phyloP scores from a whole-genome alignment of 1,140 invertebrate species.

The Orius insidiosus region DNA sequence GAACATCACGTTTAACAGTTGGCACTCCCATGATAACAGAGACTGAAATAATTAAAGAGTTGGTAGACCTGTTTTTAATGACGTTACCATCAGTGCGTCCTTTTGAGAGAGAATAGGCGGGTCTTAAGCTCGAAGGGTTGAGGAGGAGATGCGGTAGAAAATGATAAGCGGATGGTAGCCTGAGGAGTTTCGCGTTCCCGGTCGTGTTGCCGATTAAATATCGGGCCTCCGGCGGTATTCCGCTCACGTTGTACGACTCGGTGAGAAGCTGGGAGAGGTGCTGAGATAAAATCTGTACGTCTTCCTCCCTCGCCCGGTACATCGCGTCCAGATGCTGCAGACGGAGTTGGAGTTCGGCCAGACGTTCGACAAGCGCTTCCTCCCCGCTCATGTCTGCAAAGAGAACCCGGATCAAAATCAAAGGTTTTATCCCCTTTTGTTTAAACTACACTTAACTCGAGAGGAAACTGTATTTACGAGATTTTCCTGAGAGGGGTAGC shows the following conservation, averaged over 20 bases:
- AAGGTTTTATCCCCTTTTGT: no score
- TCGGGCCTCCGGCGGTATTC: constrained; percentile 15
- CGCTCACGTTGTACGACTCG: constrained; percentile 4
- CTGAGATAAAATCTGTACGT: constrained; percentile 43
- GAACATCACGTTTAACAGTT: constrained; percentile 74
- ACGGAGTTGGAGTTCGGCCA: constrained; percentile 50
- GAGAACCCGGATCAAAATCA: constrained; percentile 8
- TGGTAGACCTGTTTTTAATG: no score
- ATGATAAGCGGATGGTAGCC: constrained; percentile 62
- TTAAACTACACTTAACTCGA: no score
- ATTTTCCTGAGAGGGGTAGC: no score
- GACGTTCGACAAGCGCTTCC: constrained; percentile 42
- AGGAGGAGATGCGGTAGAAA: constrained; percentile 76
- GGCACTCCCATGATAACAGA: constrained; percentile 75
- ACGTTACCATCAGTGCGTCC: constrained; percentile 43
- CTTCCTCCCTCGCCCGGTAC: constrained; percentile 48
- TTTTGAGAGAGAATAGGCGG: constrained; percentile 58
- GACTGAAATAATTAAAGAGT: constrained; percentile 26
- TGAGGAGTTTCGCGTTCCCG: constrained; percentile 28
- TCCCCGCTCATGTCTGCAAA: constrained; percentile 37
- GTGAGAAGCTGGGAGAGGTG: constrained; percentile 32
- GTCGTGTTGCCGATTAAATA: constrained; percentile 22
- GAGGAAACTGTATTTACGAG: no score
- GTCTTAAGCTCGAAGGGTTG: constrained; percentile 55
- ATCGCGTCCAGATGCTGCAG: constrained; percentile 52